phyloP scores from a whole-genome alignment of 2,797 vertebrate species.

The Microchirus variegatus region DNA sequence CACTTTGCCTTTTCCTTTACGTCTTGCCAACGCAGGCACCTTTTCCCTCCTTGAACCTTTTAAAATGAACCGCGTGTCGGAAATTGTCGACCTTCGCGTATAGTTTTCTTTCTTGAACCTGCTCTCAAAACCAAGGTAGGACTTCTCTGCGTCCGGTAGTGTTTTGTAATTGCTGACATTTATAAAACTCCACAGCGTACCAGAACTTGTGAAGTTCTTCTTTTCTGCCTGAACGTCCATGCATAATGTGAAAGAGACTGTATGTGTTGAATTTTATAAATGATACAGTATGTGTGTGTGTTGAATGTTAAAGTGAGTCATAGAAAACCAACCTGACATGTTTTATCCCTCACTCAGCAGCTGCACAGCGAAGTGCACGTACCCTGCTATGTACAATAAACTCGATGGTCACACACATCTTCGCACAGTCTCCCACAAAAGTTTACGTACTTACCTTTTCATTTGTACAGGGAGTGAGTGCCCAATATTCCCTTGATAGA shows the following conservation, averaged over 20 bases:
- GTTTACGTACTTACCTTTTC: too few relatives aligned
- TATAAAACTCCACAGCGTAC: too few relatives aligned
- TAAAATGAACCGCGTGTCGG: slow-evolving; percentile 12
- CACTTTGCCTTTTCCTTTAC: neutral
- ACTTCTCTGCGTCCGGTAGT: neutral
- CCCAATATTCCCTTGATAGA: too few relatives aligned
- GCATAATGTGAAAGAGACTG: too few relatives aligned
- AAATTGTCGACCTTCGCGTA: slow-evolving; percentile 3
- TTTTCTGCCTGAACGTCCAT: too few relatives aligned
- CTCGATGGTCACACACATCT: neutral
- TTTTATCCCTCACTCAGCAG: neutral
- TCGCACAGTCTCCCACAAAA: neutral
- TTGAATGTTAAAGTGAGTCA: slow-evolving; percentile 8
- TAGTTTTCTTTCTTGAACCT: slow-evolving; percentile 21
- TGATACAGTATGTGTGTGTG: neutral
- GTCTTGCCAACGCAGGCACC: neutral
- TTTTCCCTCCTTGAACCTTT: slow-evolving; percentile 23
- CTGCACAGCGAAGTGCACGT: neutral
- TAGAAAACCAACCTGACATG: slow-evolving; percentile 2
- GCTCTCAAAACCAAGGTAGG: slow-evolving; percentile 69
- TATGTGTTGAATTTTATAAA: too few relatives aligned
- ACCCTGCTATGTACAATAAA: neutral
- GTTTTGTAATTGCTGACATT: too few relatives aligned
- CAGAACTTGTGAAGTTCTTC: too few relatives aligned
- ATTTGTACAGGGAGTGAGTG: too few relatives aligned